Percentiles rank a stretch among this genome's conserved stretches.
These are phyloP conservation scores for Chiloscyllium punctatum DNA, from an alignment of 2,797 vertebrate species.

Conservation along the genomic window DNA sequence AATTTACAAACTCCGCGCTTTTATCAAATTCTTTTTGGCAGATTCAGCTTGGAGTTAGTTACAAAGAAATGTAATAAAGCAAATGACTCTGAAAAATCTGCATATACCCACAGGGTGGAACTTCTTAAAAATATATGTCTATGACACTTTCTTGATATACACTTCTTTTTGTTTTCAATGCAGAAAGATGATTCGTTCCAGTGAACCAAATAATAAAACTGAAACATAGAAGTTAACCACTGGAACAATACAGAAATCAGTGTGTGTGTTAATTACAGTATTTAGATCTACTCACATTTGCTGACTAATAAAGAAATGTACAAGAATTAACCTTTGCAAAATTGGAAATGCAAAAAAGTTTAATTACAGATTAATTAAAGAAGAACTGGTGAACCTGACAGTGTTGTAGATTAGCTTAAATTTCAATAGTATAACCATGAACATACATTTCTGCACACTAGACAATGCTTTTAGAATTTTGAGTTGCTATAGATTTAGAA, in stretches of 20 bases:
- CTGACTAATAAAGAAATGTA: constrained; percentile 21
- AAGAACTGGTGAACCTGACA: not conserved
- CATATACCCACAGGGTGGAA: not conserved
- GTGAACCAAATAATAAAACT: not conserved
- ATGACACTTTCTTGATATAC: not conserved
- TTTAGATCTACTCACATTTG: not conserved
- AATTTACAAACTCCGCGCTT: not conserved
- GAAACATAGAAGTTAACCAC: constrained; percentile 17
- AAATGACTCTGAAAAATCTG: constrained; percentile 26
- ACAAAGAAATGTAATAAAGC: not conserved
- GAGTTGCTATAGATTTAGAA: not conserved
- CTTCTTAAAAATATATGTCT: not conserved
- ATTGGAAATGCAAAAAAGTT: not conserved
- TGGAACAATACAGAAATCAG: constrained; percentile 7
- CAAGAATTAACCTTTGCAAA: constrained; percentile 9
- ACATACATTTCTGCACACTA: not conserved
- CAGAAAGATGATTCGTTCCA: not conserved
- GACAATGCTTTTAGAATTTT: not conserved
- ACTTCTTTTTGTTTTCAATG: not conserved
- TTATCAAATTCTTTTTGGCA: constrained; percentile 21
- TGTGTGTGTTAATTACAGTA: not conserved
- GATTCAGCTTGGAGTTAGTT: not conserved
- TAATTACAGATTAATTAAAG: not conserved
- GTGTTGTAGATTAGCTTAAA: not conserved
- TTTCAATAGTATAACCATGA: not conserved